A percentile compares a stretch with the other conserved stretches of the same genome.
phyloP scores from a whole-genome alignment of 1,140 invertebrate species.

The Steinernema khuongi region DNA sequence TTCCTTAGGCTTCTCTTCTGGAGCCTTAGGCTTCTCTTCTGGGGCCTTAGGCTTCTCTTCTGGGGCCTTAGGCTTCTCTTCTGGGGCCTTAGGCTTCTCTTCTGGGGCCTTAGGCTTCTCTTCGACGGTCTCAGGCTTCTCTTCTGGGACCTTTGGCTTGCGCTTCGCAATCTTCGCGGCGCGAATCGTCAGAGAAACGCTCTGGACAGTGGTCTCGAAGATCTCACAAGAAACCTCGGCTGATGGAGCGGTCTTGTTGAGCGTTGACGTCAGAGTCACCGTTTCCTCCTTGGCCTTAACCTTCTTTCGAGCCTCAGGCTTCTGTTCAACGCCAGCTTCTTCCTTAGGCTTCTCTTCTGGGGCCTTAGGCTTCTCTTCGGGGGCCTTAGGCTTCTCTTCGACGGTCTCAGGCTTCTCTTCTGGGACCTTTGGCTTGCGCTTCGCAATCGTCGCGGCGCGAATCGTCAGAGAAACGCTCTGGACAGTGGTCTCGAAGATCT shows the following conservation, averaged over 20 bases:
- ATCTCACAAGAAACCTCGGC: background rate
- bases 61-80: background rate
- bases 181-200: background rate
- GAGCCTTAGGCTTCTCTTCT: background rate
- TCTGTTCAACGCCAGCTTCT: background rate
- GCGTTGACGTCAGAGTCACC: background rate
- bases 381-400: conserved; percentile 14
- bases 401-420: background rate
- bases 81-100: too few relatives aligned
- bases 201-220: too few relatives aligned
- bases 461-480: too few relatives aligned
- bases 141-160: background rate
- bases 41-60: too few relatives aligned
- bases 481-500: too few relatives aligned
- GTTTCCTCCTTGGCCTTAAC: background rate
- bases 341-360: background rate
- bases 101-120: background rate
- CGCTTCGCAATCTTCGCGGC: background rate
- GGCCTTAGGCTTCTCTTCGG: conserved; percentile 19
- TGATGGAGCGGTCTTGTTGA: background rate
- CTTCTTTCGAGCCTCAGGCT: background rate
- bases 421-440: background rate
- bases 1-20: background rate
- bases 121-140: background rate
- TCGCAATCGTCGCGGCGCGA: background rate